A percentile compares a stretch with the other conserved stretches of the same genome.
Conservation (phyloP, 2,113 vertebrate species). For the Anoura caudifer region DNA sequence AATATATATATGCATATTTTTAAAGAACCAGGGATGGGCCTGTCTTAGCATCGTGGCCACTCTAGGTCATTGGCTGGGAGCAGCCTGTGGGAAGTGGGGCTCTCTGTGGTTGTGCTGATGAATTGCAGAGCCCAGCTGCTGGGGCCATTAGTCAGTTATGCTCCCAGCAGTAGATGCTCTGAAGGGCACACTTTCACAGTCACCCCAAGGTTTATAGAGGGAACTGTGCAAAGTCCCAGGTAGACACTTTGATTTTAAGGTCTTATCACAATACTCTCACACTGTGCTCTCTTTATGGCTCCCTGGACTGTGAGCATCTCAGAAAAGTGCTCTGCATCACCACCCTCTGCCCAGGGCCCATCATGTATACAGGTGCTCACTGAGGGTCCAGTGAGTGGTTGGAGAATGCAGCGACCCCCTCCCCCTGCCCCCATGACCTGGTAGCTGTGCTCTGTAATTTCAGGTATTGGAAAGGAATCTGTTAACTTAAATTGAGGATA, state of each 20-base stretch:
- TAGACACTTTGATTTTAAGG: not conserved
- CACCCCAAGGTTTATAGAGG: not conserved
- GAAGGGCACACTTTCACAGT: accelerated
- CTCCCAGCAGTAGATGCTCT: not conserved
- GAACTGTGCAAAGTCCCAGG: not conserved
- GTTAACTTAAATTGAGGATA: conserved; percentile 38
- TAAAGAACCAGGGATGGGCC: not conserved
- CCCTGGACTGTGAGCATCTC: not conserved
- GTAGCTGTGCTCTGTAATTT: not conserved
- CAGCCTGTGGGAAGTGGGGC: not conserved
- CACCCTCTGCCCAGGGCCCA: accelerated
- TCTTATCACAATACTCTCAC: not conserved
- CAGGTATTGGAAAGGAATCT: conserved; percentile 26
- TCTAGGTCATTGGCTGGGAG: not conserved
- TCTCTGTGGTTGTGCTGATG: not conserved
- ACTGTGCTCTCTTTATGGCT: not conserved
- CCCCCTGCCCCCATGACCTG: not conserved
- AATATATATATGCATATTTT: too few species aligned
- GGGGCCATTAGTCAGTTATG: too few species aligned
- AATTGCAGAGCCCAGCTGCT: not conserved
- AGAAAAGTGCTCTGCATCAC: not conserved
- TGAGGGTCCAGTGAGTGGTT: not conserved
- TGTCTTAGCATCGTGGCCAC: not conserved
- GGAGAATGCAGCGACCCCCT: accelerated
- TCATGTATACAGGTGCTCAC: not conserved